Evolutionary conservation across 2,888 invertebrate species (phyloP), one percentile per base, ranked within the genome.

Genomic region (Brenthis hecate): DNA sequence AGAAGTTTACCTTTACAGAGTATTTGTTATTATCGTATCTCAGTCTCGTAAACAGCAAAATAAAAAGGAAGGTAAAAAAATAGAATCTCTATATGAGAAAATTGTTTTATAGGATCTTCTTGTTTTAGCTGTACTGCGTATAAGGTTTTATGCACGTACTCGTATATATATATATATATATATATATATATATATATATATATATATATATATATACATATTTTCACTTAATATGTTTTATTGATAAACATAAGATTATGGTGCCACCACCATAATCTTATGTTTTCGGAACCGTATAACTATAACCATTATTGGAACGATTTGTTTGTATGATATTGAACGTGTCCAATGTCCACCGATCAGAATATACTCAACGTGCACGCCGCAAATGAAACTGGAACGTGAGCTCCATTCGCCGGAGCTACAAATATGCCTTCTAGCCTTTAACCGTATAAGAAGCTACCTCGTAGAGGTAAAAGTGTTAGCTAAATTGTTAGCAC

Each of bases 311-410:
- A 14, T 16, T 62, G 32, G 19, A 53, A 48, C 47, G 50, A 65
- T 56, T 55, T 48, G 51, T 61, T 62, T 50, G 48, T 63, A 64
- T 55, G 56, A 16, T 66, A 66, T 75, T 77, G 79, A 80, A 80
- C 78, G 80, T 78, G 81, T 70, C 70, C 75, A 73, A 80, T 78
- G 82, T 69, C 70, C 74, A 72, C 77, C 74, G 72, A 73, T 68
- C 66, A 72, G 71, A 63, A 70, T 72, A 72, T 71, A 70, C 70
- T 72, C 72, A 74, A 75, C 77, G 75, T 74, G 57, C 57, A 76
- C 77, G 74, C 79, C 77, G 76, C 83, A 81, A 82, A 84, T 84
- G 82, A 81, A 83, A 83, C 75, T 75, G 74, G 78, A 71, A 82
- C 79, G 82, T 81, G 80, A 78, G 80, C 70, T 68, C 73, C 74